Base-by-base conservation (phyloP, 2,888 invertebrate species). In the Philhelius pedissequus region DNA sequence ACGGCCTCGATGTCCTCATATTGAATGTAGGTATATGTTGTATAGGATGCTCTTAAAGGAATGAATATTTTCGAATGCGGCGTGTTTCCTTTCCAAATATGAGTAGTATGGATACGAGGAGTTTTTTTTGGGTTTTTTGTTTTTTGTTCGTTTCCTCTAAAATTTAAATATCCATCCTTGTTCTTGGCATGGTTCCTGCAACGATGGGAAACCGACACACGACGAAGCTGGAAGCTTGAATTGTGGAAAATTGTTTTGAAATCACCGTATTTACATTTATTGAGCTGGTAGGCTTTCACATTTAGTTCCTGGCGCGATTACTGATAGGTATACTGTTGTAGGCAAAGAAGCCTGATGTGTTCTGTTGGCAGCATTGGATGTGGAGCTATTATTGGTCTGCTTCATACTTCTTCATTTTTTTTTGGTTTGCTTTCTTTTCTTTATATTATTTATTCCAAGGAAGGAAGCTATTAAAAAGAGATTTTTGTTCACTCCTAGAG, bases 221-320 rank as follows among this genome's bases (percentile, higher is more conserved):
- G 30, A 25, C 11, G 18, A 6, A 4, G 48, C 64, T 40, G 32
- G 69, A 50, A 58, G 81, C 68, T 68, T 68, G 54, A 71, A 58
- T 68, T 79, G 75, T 75, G 75, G 84, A 81, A 86, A 80, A 86
- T 86, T 86, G 86, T 86, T 86, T 86, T 40, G 56, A 62, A 81
- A 86, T 86, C 86, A 81, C 86, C 86, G 68, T 81, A 77, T 81
- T 86, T 86, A 86, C 86, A 81, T 86, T 86, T 86, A 86, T 86
- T 86, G 86, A 86, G 81, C 73, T 81, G 73, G 86, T 86, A 81
- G 70, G 84, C 75, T 66, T 60, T 68, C 45, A 54, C 30, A 68
- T 64, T 75, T 52, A 43, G 64, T 66, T 70, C 20, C 79, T 40
- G 38, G 62, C 48, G 22, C 43, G 30, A 50, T 35, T 40, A 32